Evolutionary conservation across 2,797 vertebrate genomes (phyloP).

Genomic region (Lacerta agilis): DNA sequence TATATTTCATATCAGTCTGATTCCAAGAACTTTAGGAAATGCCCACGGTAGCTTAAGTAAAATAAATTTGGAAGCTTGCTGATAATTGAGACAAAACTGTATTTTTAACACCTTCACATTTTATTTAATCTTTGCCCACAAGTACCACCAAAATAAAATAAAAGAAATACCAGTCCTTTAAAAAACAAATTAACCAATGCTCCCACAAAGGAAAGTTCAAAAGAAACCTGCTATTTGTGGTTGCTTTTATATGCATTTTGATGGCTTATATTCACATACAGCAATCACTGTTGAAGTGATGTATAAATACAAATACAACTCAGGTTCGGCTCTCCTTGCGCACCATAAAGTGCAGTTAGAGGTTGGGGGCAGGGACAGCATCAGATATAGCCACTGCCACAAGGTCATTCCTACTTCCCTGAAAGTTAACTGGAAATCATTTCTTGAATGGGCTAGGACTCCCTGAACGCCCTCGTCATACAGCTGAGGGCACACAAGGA

Average conservation of each 20-base stretch:
- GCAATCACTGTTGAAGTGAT: not conserved
- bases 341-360: not conserved
- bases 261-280: accelerated
- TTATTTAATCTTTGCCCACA: not conserved
- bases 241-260: not conserved
- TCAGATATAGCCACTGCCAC: not conserved
- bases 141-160: not conserved
- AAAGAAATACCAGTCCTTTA: not conserved
- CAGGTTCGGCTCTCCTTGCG: not conserved
- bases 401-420: not conserved
- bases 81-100: slow-evolving; percentile 13
- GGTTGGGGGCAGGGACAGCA: not conserved
- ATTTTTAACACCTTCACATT: not conserved
- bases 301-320: not conserved
- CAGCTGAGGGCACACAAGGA: not conserved
- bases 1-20: slow-evolving; percentile 20
- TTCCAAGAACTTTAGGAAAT: slow-evolving; percentile 38
- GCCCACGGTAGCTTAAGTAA: slow-evolving; percentile 35
- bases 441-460: not conserved
- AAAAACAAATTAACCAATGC: not conserved
- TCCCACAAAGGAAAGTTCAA: not conserved
- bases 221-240: not conserved
- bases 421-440: not conserved
- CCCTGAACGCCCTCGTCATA: not conserved
- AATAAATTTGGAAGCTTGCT: slow-evolving; percentile 20